A percentile compares a stretch with the other conserved stretches of the same genome.
These are phyloP conservation scores for Maconellicoccus hirsutus DNA, from an alignment of 1,140 invertebrate genomes.

Conservation along the genomic window DNA sequence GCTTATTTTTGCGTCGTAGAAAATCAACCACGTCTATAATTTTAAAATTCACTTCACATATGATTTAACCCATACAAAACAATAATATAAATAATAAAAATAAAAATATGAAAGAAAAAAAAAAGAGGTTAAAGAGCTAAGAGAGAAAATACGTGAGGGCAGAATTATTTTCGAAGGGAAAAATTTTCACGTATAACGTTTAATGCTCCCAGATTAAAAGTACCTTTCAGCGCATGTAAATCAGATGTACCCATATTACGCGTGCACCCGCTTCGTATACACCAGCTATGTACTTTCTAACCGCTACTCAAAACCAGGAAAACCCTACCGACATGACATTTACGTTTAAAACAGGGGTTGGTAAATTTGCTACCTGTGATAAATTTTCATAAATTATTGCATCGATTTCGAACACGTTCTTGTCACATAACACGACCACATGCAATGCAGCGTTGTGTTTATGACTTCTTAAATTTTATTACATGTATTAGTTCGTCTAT, in stretches of 20 bases:
- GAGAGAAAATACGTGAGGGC: constrained; percentile 6
- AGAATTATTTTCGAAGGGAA: constrained; percentile 13
- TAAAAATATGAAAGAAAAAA: not conserved
- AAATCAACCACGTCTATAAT: no score
- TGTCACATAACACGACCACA: no score
- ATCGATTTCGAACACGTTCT: no score
- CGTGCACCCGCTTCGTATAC: not conserved
- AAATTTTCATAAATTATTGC: not conserved
- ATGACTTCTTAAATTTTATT: no score
- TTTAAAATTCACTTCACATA: no score
- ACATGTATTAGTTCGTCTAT: no score
- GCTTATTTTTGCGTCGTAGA: no score
- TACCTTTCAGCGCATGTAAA: constrained; percentile 22
- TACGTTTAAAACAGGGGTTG: not conserved
- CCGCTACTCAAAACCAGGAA: constrained; percentile 13
- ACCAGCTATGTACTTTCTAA: constrained; percentile 14
- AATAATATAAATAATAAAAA: not conserved
- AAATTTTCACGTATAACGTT: constrained; percentile 18
- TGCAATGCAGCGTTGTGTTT: no score
- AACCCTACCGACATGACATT: constrained; percentile 8
- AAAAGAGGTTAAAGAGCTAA: constrained; percentile 12
- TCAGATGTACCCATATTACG: constrained; percentile 16
- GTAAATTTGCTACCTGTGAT: not conserved
- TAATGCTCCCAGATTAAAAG: constrained; percentile 16
- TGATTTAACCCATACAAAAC: not conserved